Conservation (phyloP, 2,888 invertebrate genomes). For the Eremobia ochroleuca region DNA sequence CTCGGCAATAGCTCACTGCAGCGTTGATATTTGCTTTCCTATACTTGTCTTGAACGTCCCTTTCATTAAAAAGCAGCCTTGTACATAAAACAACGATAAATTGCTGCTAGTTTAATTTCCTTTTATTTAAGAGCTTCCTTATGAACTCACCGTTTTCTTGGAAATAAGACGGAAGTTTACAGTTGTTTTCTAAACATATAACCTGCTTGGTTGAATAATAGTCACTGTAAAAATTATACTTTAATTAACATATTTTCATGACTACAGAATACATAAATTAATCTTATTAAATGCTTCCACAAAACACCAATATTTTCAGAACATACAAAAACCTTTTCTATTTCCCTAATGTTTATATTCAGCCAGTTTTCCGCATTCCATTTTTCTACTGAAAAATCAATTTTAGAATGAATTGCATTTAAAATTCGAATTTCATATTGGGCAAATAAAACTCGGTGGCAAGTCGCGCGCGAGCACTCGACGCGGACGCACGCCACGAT, state of each 20-base stretch:
- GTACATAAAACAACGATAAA: slow-evolving; percentile 55
- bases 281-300: not conserved
- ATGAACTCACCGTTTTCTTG: slow-evolving; percentile 13
- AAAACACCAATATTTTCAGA: slow-evolving; percentile 21
- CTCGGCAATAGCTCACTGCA: slow-evolving; percentile 52
- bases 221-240: too few relatives aligned
- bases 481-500: slow-evolving; percentile 45
- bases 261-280: not conserved
- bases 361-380: slow-evolving; percentile 11
- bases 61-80: slow-evolving; percentile 46
- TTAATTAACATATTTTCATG: not conserved
- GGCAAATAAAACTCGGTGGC: slow-evolving; percentile 49
- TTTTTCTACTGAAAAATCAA: slow-evolving; percentile 4
- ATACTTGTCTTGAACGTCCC: slow-evolving; percentile 7
- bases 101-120: slow-evolving; percentile 50
- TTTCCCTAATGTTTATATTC: slow-evolving; percentile 26
- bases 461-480: slow-evolving; percentile 47
- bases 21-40: slow-evolving; percentile 40
- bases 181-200: slow-evolving; percentile 15
- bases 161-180: slow-evolving; percentile 10
- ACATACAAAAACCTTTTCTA: slow-evolving; percentile 1
- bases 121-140: slow-evolving; percentile 29
- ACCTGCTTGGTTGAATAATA: not conserved
- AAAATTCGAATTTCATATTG: slow-evolving; percentile 50
- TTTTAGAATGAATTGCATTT: slow-evolving; percentile 37